These are phyloP conservation scores for Troilus luridus DNA, from an alignment of 2,888 invertebrate species.

Conservation along the genomic window DNA sequence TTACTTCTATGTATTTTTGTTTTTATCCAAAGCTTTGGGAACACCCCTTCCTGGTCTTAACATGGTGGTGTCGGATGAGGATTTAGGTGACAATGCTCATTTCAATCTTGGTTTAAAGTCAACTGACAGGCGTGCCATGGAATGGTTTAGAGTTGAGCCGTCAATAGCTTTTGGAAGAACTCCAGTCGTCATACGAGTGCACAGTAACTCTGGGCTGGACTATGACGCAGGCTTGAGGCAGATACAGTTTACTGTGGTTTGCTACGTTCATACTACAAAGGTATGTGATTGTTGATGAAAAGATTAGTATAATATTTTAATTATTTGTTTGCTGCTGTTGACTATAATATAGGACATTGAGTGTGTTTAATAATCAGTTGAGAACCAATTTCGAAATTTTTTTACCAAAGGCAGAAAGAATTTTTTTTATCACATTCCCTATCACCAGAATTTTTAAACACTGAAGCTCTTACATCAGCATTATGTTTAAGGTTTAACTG, in stretches of 20 bases:
- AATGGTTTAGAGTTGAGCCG: slow-evolving; percentile 74
- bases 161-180: slow-evolving; percentile 80
- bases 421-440: neutral
- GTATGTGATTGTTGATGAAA: slow-evolving; percentile 65
- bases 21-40: slow-evolving; percentile 66
- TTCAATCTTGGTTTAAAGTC: slow-evolving; percentile 77
- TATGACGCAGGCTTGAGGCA: slow-evolving; percentile 77
- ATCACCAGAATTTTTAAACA: too few relatives aligned
- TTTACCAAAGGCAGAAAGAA: neutral
- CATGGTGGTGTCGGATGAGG: slow-evolving; percentile 81
- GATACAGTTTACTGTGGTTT: slow-evolving; percentile 79
- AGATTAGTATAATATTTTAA: neutral
- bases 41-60: slow-evolving; percentile 75
- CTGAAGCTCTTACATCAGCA: too few relatives aligned
- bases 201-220: slow-evolving; percentile 77
- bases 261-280: slow-evolving; percentile 72
- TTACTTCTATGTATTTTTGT: neutral
- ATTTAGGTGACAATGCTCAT: slow-evolving; percentile 81
- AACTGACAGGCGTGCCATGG: slow-evolving; percentile 68
- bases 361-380: neutral
- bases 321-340: neutral
- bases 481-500: too few relatives aligned
- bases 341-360: neutral
- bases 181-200: slow-evolving; percentile 81
- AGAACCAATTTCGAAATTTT: neutral